These are phyloP conservation scores for Apus apus DNA, from an alignment of 2,113 vertebrate species.

Conservation along the genomic window DNA sequence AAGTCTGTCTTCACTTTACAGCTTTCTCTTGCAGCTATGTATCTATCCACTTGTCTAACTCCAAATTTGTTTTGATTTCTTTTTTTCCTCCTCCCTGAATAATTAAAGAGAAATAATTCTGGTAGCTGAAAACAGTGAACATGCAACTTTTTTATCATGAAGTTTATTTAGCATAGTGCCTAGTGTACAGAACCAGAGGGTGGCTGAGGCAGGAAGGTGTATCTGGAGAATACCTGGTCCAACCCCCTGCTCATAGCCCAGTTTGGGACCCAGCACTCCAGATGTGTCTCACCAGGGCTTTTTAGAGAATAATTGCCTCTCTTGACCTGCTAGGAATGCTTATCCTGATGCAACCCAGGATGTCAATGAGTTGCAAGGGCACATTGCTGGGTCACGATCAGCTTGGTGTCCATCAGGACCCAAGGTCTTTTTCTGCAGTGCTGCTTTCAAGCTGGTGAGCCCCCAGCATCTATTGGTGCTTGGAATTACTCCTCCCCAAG, in stretches of 20 bases:
- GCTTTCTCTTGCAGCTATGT: not conserved
- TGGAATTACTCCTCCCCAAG: not conserved
- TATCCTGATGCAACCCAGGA: not conserved
- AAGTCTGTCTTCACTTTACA: not conserved
- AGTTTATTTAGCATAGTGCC: not conserved
- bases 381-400: fast-evolving
- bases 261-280: not conserved
- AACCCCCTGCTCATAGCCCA: not conserved
- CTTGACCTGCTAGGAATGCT: not conserved
- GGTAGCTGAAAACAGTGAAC: not conserved
- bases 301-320: not conserved
- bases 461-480: not conserved
- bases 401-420: not conserved
- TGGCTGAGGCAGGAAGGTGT: not conserved
- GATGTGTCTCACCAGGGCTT: not conserved
- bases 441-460: not conserved
- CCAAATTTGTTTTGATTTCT: not conserved
- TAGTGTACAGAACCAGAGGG: not conserved
- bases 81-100: not conserved
- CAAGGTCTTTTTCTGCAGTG: not conserved
- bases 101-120: not conserved
- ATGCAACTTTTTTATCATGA: not conserved
- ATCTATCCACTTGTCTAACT: not conserved
- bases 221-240: not conserved
- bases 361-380: not conserved